phyloP scores from a whole-genome alignment of 1,140 invertebrate species.

The Meloidogyne floridensis region DNA sequence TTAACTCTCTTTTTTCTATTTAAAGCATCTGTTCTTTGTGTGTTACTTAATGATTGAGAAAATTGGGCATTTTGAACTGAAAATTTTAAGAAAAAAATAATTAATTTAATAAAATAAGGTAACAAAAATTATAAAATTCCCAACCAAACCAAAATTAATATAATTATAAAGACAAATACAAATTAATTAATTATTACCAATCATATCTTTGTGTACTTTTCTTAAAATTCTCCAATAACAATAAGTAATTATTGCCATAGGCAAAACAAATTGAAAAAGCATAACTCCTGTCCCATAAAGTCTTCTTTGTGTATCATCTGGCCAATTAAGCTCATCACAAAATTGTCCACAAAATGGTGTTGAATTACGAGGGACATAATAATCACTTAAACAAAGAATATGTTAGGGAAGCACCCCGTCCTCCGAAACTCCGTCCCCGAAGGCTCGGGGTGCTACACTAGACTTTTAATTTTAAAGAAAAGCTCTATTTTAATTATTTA shows the following conservation, averaged over 20 bases:
- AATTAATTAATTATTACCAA: constrained; percentile 26
- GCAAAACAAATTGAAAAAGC: constrained; percentile 63
- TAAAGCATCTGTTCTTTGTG: constrained; percentile 60
- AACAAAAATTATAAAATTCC: neutral
- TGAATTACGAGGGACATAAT: constrained; percentile 55
- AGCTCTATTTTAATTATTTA: constrained; percentile 9
- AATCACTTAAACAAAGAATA: constrained; percentile 30
- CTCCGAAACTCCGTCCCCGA: no score
- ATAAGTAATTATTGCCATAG: constrained; percentile 64
- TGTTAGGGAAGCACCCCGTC: no score
- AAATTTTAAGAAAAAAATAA: neutral
- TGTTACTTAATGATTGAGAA: constrained; percentile 53
- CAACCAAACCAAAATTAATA: no score
- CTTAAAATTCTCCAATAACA: constrained; percentile 60
- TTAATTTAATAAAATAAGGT: neutral
- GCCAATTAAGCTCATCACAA: constrained; percentile 61
- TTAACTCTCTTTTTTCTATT: constrained; percentile 61
- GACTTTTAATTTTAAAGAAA: no score
- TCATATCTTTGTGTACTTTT: constrained; percentile 64
- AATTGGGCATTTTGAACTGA: constrained; percentile 60
- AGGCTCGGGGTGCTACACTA: no score
- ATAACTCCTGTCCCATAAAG: constrained; percentile 61
- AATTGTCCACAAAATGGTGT: constrained; percentile 49
- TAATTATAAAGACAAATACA: no score
- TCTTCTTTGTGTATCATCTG: constrained; percentile 51